A percentile compares a stretch with the other conserved stretches of the same genome.
Conservation (phyloP, 2,113 vertebrate species). For the Zingel zingel region DNA sequence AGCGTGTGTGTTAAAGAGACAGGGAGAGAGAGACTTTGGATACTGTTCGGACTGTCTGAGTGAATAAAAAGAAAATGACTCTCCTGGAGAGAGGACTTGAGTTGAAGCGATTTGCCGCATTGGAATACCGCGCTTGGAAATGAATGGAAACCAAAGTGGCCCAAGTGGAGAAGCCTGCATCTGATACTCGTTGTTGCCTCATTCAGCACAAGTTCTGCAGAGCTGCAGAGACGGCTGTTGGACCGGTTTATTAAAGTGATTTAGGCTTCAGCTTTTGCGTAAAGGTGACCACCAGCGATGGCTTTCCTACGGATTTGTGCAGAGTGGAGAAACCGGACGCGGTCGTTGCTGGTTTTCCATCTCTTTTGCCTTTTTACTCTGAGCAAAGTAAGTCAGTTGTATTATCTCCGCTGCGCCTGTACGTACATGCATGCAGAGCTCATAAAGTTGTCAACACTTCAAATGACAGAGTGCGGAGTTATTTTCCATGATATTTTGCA, state of each 20-base stretch:
- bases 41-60: slow-evolving; percentile 41
- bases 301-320: slow-evolving; percentile 32
- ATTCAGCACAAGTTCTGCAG: slow-evolving; percentile 35
- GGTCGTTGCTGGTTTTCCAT: slow-evolving; percentile 47
- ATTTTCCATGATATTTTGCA: slow-evolving; percentile 24
- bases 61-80: slow-evolving; percentile 61
- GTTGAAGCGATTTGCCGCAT: slow-evolving; percentile 49
- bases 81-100: slow-evolving; percentile 51
- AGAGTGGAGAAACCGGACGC: slow-evolving; percentile 33
- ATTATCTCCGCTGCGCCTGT: neutral
- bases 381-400: slow-evolving; percentile 70
- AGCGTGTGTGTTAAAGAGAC: slow-evolving; percentile 12
- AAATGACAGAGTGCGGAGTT: slow-evolving; percentile 1
- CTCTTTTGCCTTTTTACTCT: slow-evolving; percentile 61
- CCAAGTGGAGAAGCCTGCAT: slow-evolving; percentile 29
- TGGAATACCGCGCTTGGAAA: slow-evolving; percentile 46
- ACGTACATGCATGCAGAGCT: slow-evolving; percentile 36
- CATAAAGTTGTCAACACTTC: slow-evolving; percentile 38
- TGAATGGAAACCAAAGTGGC: slow-evolving; percentile 62
- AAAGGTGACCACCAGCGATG: slow-evolving; percentile 67
- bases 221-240: slow-evolving; percentile 19
- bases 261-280: neutral
- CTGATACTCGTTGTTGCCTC: slow-evolving; percentile 66
- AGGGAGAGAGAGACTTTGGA: slow-evolving; percentile 20
- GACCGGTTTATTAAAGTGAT: neutral